Percentiles rank a stretch among this genome's conserved stretches.
phyloP scores from a whole-genome alignment of 2,113 vertebrate genomes.

The Columba livia region DNA sequence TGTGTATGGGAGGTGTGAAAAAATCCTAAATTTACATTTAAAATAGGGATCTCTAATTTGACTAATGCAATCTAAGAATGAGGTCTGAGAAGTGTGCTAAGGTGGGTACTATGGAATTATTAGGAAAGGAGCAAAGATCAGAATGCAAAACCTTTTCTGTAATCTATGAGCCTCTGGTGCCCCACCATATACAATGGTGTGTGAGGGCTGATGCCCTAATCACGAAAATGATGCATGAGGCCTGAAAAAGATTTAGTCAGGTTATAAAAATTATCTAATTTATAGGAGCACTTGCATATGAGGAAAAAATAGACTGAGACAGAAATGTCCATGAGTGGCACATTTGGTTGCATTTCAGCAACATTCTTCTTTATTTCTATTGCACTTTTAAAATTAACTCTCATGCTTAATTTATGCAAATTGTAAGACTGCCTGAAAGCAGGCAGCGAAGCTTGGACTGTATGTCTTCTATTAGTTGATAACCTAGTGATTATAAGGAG shows the following conservation, averaged over 20 bases:
- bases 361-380: neutral
- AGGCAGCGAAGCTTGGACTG: neutral
- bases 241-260: neutral
- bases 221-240: neutral
- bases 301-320: neutral
- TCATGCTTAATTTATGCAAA: neutral
- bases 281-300: neutral
- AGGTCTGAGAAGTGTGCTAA: neutral
- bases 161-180: neutral
- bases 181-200: neutral
- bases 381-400: neutral
- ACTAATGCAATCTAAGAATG: neutral
- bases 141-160: neutral
- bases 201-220: neutral
- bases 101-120: neutral
- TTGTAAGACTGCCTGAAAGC: neutral
- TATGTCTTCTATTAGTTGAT: neutral
- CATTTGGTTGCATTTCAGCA: neutral
- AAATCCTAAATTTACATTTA: neutral
- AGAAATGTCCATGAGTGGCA: neutral
- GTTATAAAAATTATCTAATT: neutral
- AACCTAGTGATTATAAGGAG: neutral
- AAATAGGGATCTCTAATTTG: neutral
- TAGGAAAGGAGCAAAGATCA: neutral
- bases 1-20: neutral